Base-by-base conservation (phyloP, 2,888 invertebrate genomes). In the Drosophila robusta region DNA sequence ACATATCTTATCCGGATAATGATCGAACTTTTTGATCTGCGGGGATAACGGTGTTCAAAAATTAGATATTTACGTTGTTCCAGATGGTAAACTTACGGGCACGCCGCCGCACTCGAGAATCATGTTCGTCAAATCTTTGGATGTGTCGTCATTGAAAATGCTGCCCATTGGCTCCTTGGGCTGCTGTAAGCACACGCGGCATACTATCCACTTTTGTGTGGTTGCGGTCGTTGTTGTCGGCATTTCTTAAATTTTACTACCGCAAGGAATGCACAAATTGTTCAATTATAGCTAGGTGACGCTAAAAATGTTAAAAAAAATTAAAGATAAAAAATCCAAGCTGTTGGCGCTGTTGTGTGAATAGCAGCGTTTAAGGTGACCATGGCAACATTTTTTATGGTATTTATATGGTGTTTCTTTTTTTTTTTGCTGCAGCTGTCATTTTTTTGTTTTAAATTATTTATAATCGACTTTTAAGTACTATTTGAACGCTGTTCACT, bases 21-120 rank as follows among this genome's bases (percentile, higher is more conserved):
- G 90, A 60, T 90, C 90, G 38, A 86, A 91, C 61, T 89, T 85
- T 42, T 87, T 90, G 16, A 90, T 90, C 90, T 90, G 73, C 12
- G 12, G 12, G 4, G 9, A 32, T 32, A 3, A 32, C 4, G 32
- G 34, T 11, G 12, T 12, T 12, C 2, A 29, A 4, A 4, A 1
- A 34, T 34, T 12, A 12, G 34, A 12, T 34, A 6, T 5, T 11
- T 14, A 14, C 0, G 1, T 1, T 4, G 12, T 12, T 34, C 12
- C 34, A 4, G 6, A 18, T 50, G 14, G 14, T 34, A 9, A n/a
- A 80, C 88, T 84, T 79, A 91, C 91, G 12, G 91, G 90, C 57
- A 91, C 91, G 50, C 91, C 91, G 29, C 91, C 91, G 64, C 91
- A 91, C 61, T 91, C 90, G 16, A 89, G 68, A 22, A 91, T 90